These are phyloP conservation scores for Boloria euphrosyne DNA, from an alignment of 2,888 invertebrate genomes.

Conservation along the genomic window DNA sequence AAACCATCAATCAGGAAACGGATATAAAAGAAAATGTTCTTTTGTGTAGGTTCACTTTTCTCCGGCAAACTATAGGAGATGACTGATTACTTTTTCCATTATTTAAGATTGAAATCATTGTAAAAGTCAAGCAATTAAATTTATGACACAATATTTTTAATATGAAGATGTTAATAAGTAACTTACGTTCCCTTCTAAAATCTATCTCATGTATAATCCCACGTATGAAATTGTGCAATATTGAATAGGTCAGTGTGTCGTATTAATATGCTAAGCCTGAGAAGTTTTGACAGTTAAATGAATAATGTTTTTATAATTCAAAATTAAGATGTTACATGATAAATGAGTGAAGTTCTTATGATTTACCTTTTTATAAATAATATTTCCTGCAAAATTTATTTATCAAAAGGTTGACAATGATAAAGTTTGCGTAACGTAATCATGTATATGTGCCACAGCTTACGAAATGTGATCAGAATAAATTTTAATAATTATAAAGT, in stretches of 20 bases:
- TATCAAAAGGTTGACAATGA: conserved; percentile 18
- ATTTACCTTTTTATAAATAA: neutral
- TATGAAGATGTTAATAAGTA: neutral
- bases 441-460: conserved; percentile 51
- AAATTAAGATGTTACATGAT: neutral
- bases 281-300: neutral
- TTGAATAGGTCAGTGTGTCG: neutral
- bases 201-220: too few species aligned
- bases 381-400: conserved; percentile 11
- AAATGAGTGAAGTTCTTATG: neutral
- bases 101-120: conserved; percentile 23
- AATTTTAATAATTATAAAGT: conserved; percentile 57
- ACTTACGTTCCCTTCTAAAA: neutral
- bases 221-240: neutral
- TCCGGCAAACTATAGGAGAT: conserved; percentile 56
- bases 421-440: conserved; percentile 23
- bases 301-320: neutral
- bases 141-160: conserved; percentile 6
- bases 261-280: too few species aligned
- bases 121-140: conserved; percentile 6
- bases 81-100: conserved; percentile 31
- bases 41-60: conserved; percentile 55
- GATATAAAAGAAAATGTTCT: conserved; percentile 63
- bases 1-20: conserved; percentile 71
- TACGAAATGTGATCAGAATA: conserved; percentile 68